Conservation (phyloP, 2,888 invertebrate species). For the Aspidiotus rigidus region DNA sequence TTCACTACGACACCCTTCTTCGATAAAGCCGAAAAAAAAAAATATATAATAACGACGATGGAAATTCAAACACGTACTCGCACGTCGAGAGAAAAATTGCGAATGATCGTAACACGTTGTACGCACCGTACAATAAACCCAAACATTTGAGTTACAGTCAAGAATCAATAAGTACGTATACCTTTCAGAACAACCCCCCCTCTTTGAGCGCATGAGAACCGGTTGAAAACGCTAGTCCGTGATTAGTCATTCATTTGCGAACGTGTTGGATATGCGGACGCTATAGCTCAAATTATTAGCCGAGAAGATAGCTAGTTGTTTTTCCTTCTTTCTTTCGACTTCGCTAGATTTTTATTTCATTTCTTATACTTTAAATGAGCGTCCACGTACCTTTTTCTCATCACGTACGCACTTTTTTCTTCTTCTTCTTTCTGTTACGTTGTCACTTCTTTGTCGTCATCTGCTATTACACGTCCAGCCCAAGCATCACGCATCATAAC, state of each 20-base stretch:
- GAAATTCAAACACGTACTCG: too few species aligned
- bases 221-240: background rate
- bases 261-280: background rate
- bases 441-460: too few species aligned
- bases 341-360: background rate
- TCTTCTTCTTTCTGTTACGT: too few species aligned
- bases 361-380: background rate
- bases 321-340: background rate
- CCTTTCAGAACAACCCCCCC: constrained; percentile 1
- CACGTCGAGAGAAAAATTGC: background rate
- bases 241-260: constrained; percentile 11
- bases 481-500: too few species aligned
- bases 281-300: background rate
- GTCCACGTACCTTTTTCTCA: background rate
- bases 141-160: background rate
- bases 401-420: background rate
- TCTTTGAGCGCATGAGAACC: constrained; percentile 8
- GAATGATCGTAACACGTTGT: background rate
- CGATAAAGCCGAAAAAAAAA: too few species aligned
- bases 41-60: too few species aligned
- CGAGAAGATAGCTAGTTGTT: background rate
- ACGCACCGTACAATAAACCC: constrained; percentile 11
- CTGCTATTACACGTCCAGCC: too few species aligned
- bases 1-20: too few species aligned
- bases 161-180: background rate